Conservation (phyloP, 2,888 invertebrate genomes). For the Tachina lurida region DNA sequence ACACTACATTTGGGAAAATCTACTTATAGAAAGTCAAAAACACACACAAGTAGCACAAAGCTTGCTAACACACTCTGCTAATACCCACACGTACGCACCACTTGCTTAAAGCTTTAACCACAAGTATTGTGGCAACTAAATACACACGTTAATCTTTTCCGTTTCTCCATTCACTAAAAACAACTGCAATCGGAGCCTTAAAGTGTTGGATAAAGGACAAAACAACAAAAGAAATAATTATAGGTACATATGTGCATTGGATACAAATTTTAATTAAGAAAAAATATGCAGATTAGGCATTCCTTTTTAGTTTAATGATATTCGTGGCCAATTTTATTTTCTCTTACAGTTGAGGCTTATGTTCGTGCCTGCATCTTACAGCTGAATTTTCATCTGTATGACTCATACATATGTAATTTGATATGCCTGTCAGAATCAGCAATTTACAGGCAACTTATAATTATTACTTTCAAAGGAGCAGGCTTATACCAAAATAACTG, state of each 20-base stretch:
- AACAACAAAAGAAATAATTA: constrained; percentile 3
- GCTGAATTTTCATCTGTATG: too few relatives aligned
- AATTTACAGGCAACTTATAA: too few relatives aligned
- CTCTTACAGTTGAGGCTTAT: too few relatives aligned
- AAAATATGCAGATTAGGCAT: neutral
- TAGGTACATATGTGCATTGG: neutral
- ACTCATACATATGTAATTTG: too few relatives aligned
- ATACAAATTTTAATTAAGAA: neutral
- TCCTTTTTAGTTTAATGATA: too few relatives aligned
- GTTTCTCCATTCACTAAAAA: constrained; percentile 50
- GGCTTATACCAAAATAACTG: too few relatives aligned
- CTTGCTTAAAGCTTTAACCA: constrained; percentile 58
- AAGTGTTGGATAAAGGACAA: constrained; percentile 18
- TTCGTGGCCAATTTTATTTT: too few relatives aligned
- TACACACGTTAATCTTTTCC: constrained; percentile 68
- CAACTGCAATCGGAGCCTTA: constrained; percentile 32
- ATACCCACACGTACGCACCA: constrained; percentile 9
- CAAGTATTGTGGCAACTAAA: constrained; percentile 66
- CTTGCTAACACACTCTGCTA: constrained; percentile 1
- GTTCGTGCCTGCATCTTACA: too few relatives aligned
- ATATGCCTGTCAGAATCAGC: too few relatives aligned
- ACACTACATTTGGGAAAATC: constrained; percentile 49
- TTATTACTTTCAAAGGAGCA: too few relatives aligned
- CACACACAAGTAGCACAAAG: neutral
- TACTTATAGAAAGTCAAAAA: constrained; percentile 46